phyloP scores from a whole-genome alignment of 2,888 invertebrate species.

The Onchidella celtica region DNA sequence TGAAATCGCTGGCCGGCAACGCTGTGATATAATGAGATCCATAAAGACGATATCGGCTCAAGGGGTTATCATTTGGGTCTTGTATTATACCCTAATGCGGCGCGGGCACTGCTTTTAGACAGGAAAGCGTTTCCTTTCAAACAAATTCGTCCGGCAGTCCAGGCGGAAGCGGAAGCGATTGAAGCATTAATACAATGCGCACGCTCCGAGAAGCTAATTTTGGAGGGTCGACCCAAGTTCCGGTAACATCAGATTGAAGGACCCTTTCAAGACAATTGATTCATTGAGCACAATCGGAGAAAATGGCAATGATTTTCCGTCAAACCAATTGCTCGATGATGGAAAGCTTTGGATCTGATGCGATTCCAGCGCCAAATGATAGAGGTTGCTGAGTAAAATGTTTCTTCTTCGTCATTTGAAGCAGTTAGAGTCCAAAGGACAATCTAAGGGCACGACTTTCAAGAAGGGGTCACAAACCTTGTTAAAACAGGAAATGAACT shows the following conservation, averaged over 20 bases:
- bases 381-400: slow-evolving; percentile 37
- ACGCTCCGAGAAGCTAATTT: slow-evolving; percentile 51
- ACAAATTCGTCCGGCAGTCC: slow-evolving; percentile 46
- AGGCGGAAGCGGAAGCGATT: slow-evolving; percentile 51
- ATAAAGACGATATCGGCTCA: slow-evolving; percentile 56
- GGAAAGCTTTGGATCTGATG: slow-evolving; percentile 46
- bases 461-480: neutral
- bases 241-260: slow-evolving; percentile 47
- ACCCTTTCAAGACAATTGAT: slow-evolving; percentile 53
- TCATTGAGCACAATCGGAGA: slow-evolving; percentile 50
- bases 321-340: slow-evolving; percentile 49
- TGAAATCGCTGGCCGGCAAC: slow-evolving; percentile 58
- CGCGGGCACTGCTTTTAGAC: slow-evolving; percentile 51
- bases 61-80: slow-evolving; percentile 55
- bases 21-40: slow-evolving; percentile 59
- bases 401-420: slow-evolving; percentile 35
- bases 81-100: slow-evolving; percentile 50
- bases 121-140: slow-evolving; percentile 56
- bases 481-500: neutral
- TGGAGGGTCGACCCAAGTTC: slow-evolving; percentile 45
- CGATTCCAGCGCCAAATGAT: slow-evolving; percentile 39
- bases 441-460: slow-evolving; percentile 4
- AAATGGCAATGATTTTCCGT: slow-evolving; percentile 49
- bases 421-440: neutral
- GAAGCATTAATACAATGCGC: slow-evolving; percentile 52